Conservation (phyloP, 1,140 invertebrate species). For the Nebria ingens region DNA sequence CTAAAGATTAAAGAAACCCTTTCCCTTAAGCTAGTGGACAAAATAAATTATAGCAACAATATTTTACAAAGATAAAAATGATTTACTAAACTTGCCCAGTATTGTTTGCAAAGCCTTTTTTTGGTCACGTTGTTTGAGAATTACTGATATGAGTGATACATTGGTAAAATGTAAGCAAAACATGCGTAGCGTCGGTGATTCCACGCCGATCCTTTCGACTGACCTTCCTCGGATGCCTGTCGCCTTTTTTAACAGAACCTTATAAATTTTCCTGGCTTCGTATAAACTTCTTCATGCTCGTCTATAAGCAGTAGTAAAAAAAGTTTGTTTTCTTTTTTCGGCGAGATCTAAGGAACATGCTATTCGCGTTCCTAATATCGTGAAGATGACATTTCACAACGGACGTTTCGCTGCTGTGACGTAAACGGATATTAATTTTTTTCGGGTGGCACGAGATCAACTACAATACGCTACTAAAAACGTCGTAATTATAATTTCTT, state of each 20-base stretch:
- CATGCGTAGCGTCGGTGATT: too few relatives aligned
- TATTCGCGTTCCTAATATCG: conserved; percentile 8
- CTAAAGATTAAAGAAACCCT: too few relatives aligned
- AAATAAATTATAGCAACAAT: too few relatives aligned
- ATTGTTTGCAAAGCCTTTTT: too few relatives aligned
- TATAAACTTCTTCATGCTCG: conserved; percentile 1
- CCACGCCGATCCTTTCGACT: not conserved
- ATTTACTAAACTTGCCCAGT: too few relatives aligned
- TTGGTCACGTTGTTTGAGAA: too few relatives aligned
- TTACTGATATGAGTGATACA: too few relatives aligned
- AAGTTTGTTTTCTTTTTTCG: conserved; percentile 8
- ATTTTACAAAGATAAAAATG: too few relatives aligned
- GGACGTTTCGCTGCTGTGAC: conserved; percentile 1
- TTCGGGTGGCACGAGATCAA: not conserved
- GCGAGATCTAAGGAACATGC: conserved; percentile 1
- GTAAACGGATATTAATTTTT: conserved; percentile 5
- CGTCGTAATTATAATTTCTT: not conserved
- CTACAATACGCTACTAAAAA: not conserved
- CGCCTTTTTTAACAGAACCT: not conserved
- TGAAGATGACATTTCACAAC: not conserved
- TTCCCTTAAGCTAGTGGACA: too few relatives aligned
- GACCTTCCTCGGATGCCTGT: not conserved
- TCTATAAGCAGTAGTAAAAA: not conserved
- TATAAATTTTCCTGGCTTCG: conserved; percentile 5
- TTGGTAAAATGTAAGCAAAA: too few relatives aligned